These are phyloP conservation scores for Anser brachyrhynchus DNA, from an alignment of 2,113 vertebrate species.

Conservation along the genomic window DNA sequence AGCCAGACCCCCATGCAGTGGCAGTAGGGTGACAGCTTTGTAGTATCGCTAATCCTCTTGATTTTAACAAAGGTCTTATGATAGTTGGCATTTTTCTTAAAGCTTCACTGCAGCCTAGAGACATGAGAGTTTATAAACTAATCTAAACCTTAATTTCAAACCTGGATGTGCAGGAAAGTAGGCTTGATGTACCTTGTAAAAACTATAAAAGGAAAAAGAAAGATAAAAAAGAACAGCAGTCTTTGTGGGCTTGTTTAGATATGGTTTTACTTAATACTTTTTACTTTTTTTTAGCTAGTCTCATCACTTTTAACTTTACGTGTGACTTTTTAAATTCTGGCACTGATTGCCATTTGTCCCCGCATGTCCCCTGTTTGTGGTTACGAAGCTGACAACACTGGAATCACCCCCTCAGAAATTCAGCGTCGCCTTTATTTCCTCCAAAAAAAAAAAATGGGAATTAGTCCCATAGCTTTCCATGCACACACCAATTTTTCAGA, in stretches of 20 bases:
- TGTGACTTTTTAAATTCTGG: not conserved
- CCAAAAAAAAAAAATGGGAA: too few species aligned
- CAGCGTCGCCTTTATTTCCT: fast-evolving
- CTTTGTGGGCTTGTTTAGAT: not conserved
- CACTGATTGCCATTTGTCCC: not conserved
- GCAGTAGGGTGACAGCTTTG: not conserved
- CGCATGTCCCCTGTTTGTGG: fast-evolving
- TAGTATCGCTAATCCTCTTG: fast-evolving
- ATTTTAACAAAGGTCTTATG: not conserved
- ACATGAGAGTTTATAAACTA: not conserved
- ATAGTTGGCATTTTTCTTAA: not conserved
- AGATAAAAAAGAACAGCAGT: not conserved
- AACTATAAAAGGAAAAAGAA: not conserved
- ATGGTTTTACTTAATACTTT: not conserved
- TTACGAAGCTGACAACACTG: not conserved
- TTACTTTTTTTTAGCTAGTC: not conserved
- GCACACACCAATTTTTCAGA: not conserved
- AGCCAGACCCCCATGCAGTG: not conserved
- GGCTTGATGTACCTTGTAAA: not conserved
- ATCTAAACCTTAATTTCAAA: not conserved
- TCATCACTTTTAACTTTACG: not conserved
- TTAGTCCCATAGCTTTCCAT: not conserved
- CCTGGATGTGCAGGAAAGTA: not conserved
- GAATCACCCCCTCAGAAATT: not conserved
- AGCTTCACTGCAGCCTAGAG: not conserved